Evolutionary conservation across 2,113 vertebrate genomes (phyloP).

Genomic region (Cairina moschata): DNA sequence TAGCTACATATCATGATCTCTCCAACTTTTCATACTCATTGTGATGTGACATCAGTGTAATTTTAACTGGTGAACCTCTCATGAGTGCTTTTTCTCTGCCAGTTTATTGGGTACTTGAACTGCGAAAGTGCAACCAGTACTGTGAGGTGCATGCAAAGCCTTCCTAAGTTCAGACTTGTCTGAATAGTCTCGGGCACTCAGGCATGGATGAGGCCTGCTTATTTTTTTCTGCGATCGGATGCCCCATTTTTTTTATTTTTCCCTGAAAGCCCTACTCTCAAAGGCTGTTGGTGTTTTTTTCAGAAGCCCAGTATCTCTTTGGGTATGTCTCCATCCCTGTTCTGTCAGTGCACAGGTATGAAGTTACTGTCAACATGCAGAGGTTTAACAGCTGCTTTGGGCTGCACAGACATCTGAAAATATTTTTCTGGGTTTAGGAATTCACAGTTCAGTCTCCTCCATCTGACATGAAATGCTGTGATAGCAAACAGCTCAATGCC

Average conservation of each 20-base stretch:
- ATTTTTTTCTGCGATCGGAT: neutral
- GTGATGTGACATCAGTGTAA: neutral
- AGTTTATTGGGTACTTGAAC: neutral
- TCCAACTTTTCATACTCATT: constrained; percentile 12
- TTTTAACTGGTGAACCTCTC: constrained; percentile 22
- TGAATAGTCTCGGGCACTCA: neutral
- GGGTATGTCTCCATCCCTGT: neutral
- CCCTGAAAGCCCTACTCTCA: neutral
- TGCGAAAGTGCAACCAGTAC: constrained; percentile 23
- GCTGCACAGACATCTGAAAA: neutral
- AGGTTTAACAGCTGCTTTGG: neutral
- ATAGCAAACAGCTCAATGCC: neutral
- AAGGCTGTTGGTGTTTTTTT: neutral
- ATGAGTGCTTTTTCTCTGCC: constrained; percentile 25
- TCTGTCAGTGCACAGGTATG: neutral
- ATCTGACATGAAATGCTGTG: neutral
- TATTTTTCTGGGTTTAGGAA: constrained; percentile 16
- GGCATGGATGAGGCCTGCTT: neutral
- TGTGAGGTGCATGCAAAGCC: constrained; percentile 8
- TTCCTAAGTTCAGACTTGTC: neutral
- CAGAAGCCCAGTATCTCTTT: neutral
- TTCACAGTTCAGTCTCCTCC: constrained; percentile 4
- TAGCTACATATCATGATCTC: neutral
- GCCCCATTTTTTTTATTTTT: neutral
- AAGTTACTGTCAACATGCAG: neutral